A percentile compares a stretch with the other conserved stretches of the same genome.
Evolutionary conservation across 2,888 invertebrate species (phyloP).

Genomic region (Xanthorhoe spadicearia): DNA sequence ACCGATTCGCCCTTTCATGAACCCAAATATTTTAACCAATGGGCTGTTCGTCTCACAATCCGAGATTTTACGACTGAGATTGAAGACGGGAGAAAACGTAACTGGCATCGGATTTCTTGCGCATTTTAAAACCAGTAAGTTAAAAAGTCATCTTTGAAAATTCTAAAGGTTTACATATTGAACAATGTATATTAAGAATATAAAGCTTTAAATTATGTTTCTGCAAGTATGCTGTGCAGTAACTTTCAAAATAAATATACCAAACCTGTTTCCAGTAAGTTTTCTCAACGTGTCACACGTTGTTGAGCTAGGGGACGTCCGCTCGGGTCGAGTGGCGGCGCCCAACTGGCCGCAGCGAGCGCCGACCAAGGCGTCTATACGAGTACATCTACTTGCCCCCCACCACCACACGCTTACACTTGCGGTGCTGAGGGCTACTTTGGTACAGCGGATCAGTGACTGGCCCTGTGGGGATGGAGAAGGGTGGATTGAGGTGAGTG

Average conservation of each 20-base stretch:
- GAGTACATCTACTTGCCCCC: conserved; percentile 67
- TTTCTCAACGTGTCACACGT: conserved; percentile 69
- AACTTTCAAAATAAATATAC: conserved; percentile 8
- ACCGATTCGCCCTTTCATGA: conserved; percentile 85
- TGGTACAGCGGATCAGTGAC: conserved; percentile 44
- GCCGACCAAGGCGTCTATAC: conserved; percentile 58
- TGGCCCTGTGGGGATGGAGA: conserved; percentile 75
- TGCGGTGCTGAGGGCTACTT: conserved; percentile 57
- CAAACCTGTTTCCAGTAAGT: conserved; percentile 58
- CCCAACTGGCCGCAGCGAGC: conserved; percentile 72
- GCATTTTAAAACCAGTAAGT: conserved; percentile 86
- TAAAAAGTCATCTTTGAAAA: background rate
- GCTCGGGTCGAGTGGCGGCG: conserved; percentile 59
- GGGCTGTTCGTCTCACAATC: conserved; percentile 87
- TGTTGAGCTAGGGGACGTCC: conserved; percentile 53
- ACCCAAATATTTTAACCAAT: conserved; percentile 84
- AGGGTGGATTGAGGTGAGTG: conserved; percentile 81
- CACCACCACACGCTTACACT: conserved; percentile 67
- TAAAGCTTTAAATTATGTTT: no score
- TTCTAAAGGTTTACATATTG: background rate
- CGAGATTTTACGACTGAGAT: conserved; percentile 86
- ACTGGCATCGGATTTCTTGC: conserved; percentile 88
- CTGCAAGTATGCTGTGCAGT: no score
- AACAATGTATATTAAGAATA: no score
- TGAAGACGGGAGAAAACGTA: conserved; percentile 87